Conservation (phyloP, 2,113 vertebrate genomes). For the Caretta caretta region DNA sequence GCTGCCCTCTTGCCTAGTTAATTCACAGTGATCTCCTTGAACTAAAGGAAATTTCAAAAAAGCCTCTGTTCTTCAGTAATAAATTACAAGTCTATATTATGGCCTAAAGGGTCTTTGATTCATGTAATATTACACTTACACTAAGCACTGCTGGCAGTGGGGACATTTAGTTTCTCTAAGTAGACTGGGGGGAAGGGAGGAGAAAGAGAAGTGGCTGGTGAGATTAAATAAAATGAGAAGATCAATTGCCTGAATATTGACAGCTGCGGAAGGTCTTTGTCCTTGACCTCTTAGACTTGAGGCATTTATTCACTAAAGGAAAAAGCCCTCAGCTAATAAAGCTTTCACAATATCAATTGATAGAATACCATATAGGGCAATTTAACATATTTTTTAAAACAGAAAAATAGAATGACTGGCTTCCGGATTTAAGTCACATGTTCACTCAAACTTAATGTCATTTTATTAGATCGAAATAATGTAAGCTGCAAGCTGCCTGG, state of each 20-base stretch:
- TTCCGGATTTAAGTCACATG: background rate
- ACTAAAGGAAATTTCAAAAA: constrained; percentile 78
- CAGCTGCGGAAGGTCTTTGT: constrained; percentile 69
- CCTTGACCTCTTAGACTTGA: constrained; percentile 69
- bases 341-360: constrained; percentile 4
- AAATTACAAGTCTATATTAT: constrained; percentile 80
- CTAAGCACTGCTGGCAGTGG: constrained; percentile 75
- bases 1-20: constrained; percentile 80
- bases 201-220: constrained; percentile 65
- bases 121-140: constrained; percentile 80
- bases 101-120: constrained; percentile 81
- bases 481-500: constrained; percentile 13
- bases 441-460: background rate
- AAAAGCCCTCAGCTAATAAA: constrained; percentile 55
- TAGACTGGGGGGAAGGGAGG: constrained; percentile 27
- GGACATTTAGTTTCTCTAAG: constrained; percentile 75
- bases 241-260: constrained; percentile 76
- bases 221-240: constrained; percentile 77
- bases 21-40: constrained; percentile 77
- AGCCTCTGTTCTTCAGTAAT: constrained; percentile 79
- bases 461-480: background rate
- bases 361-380: background rate
- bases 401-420: background rate
- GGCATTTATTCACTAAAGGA: constrained; percentile 30
- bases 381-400: constrained; percentile 1